These are phyloP conservation scores for Salminus brasiliensis DNA, from an alignment of 2,113 vertebrate genomes.

Conservation along the genomic window DNA sequence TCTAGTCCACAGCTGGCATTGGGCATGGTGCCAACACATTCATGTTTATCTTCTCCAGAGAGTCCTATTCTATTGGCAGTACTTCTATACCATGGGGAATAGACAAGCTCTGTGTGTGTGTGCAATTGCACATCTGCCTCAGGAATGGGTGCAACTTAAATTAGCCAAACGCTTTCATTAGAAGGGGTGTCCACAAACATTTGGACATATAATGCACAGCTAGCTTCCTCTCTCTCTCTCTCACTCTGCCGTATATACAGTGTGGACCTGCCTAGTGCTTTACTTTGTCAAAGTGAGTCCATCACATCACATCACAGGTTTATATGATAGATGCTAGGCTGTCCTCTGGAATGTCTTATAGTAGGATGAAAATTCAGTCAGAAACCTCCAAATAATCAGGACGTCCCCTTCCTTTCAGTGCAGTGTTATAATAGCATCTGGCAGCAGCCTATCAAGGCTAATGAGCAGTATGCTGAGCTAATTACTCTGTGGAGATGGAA, in stretches of 20 bases:
- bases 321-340: slow-evolving; percentile 7
- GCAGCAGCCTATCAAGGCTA: slow-evolving; percentile 33
- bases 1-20: too few species aligned
- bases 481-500: slow-evolving; percentile 38
- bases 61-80: too few species aligned
- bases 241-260: not conserved
- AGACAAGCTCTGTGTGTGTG: too few species aligned
- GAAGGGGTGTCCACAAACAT: too few species aligned
- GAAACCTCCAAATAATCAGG: slow-evolving; percentile 31
- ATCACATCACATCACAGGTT: not conserved
- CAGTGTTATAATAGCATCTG: slow-evolving; percentile 38
- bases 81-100: too few species aligned
- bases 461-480: slow-evolving; percentile 43
- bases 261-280: not conserved
- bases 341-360: not conserved
- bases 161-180: too few species aligned
- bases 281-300: not conserved
- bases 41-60: too few species aligned
- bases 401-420: slow-evolving; percentile 5
- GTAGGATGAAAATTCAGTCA: slow-evolving; percentile 24
- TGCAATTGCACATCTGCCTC: too few species aligned
- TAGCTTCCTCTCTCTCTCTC: not conserved
- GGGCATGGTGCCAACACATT: too few species aligned
- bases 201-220: too few species aligned
- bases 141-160: too few species aligned